Evolutionary conservation across 2,797 vertebrate genomes (phyloP), one percentile per base, ranked within the genome.

Genomic region (Danio jaintianensis): DNA sequence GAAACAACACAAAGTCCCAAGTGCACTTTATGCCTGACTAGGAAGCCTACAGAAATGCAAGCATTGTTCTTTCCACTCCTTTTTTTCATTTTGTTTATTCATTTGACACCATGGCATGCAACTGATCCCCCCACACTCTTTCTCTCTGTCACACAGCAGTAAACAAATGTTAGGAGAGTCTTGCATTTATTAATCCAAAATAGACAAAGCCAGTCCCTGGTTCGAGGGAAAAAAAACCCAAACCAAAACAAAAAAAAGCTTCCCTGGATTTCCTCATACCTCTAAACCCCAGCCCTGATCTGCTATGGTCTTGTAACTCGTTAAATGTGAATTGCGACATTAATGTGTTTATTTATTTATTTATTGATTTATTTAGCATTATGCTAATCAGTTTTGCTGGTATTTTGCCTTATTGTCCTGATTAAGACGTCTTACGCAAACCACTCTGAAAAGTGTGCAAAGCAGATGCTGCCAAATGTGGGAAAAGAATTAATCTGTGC

Each of bases 161-260:
- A 87, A 86, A 87, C 20, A 87, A 88, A 87, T 77, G 61, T 80
- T 88, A 81, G 82, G 80, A 84, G 59, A 85, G 75, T 78, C 11
- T 89, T 81, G 85, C 68, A 81, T 81, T 87, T 78, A 89, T 92
- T 88, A 89, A 84, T 86, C 83, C 80, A 82, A 85, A 87, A 86
- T 79, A 85, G 73, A 85, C 80, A 80, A 85, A 76, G 71, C 70
- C 40, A 67, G 53, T 80, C 63, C 69, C 52, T 79, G 48, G 55
- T 52, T 82, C 22, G 71, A 48, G n/a, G 36, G 13, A 56, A 66
- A 71, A 64, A 68, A 72, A 47, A 73, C n/a, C n/a, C n/a, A 76
- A 62, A 43, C n/a, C 10, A 47, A 71, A 66, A 67, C 61, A 66
- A 29, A 79, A 80, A 64, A 58, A 56, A 42, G 40, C 66, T 48